Percentiles rank a stretch among this genome's conserved stretches.
These are phyloP conservation scores for Synergus itoensis DNA, from an alignment of 2,888 invertebrate species.

Conservation along the genomic window DNA sequence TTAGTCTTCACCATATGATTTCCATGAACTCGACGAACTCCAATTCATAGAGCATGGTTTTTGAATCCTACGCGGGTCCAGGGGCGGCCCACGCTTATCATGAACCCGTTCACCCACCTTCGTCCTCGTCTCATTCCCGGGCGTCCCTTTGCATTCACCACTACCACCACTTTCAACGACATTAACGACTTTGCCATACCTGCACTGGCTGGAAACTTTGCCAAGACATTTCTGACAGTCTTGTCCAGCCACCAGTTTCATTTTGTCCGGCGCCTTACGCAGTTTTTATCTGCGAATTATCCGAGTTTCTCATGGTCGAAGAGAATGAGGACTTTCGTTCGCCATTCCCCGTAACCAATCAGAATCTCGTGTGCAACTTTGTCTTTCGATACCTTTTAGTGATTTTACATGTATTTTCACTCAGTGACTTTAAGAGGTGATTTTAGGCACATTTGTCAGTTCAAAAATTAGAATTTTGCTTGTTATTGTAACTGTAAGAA, in stretches of 20 bases:
- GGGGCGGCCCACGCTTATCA: constrained; percentile 68
- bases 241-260: constrained; percentile 47
- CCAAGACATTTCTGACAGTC: constrained; percentile 56
- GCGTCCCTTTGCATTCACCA: constrained; percentile 60
- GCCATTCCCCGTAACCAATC: constrained; percentile 22
- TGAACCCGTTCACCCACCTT: constrained; percentile 74
- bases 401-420: constrained; percentile 12
- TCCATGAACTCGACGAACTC: constrained; percentile 22
- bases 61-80: constrained; percentile 47
- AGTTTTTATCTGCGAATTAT: constrained; percentile 49
- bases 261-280: constrained; percentile 47
- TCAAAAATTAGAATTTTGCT: not conserved
- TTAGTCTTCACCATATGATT: constrained; percentile 11
- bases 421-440: constrained; percentile 28
- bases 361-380: constrained; percentile 21
- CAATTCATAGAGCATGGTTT: constrained; percentile 41
- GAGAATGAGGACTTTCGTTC: constrained; percentile 33
- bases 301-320: constrained; percentile 25
- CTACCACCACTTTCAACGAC: constrained; percentile 59
- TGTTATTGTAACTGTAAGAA: not conserved
- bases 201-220: constrained; percentile 36
- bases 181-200: constrained; percentile 50
- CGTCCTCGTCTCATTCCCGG: constrained; percentile 67
- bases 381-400: not conserved
- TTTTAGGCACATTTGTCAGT: constrained; percentile 27